Conservation (phyloP, 2,797 vertebrate species). For the Poeciliopsis paucimaculata region DNA sequence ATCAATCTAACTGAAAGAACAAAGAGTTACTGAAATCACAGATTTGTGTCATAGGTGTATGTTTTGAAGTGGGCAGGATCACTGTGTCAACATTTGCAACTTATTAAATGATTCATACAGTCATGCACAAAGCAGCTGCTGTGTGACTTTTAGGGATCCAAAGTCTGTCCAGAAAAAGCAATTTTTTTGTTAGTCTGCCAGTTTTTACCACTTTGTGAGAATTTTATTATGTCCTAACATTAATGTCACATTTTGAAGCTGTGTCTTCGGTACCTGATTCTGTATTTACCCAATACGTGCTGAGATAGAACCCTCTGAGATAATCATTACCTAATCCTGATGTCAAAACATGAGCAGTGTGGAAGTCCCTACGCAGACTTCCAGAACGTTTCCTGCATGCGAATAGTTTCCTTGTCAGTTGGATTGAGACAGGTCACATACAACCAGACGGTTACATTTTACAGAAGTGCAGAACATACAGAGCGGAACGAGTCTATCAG, state of each 20-base stretch:
- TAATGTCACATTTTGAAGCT: neutral
- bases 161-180: neutral
- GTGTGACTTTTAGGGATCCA: too few relatives aligned
- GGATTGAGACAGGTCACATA: neutral
- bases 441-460: neutral
- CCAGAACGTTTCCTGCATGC: neutral
- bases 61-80: neutral
- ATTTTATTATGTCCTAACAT: neutral
- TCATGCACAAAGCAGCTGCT: neutral
- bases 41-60: conserved; percentile 10
- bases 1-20: neutral
- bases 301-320: neutral
- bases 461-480: neutral
- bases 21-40: conserved; percentile 2
- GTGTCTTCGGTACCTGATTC: neutral
- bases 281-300: neutral
- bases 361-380: neutral
- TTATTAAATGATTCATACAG: neutral
- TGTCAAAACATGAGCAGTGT: neutral
- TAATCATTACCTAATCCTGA: neutral
- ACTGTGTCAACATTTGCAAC: neutral
- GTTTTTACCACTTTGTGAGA: neutral
- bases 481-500: neutral
- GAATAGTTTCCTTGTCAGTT: neutral
- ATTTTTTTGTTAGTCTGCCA: neutral